Evolutionary conservation across 2,888 invertebrate genomes (phyloP), one percentile per base, ranked within the genome.

Genomic region (Druceiella hillmani): DNA sequence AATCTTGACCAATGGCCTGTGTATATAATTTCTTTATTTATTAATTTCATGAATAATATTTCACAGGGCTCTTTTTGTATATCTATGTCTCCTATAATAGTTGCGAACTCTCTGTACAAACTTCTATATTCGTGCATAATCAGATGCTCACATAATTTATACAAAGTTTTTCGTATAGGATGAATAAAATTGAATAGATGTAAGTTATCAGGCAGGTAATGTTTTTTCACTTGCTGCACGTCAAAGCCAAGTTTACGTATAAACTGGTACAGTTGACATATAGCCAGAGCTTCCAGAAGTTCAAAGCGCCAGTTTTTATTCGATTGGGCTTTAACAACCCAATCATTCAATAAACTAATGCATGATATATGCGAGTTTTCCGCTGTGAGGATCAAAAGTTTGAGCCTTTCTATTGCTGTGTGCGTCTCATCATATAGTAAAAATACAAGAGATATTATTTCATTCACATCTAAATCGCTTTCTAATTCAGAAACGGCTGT

Each of bases 361-460:
- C 58, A 59, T 13, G 52, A 56, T 3, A 50, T 50, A 3, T 53
- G 46, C n/a, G 50, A 39, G 41, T 64, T 64, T 39, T 53, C 59
- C 2, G 57, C 56, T 13, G 66, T 54, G 31, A 61, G 52, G 49
- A 68, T 64, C 41, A 58, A 62, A 3, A 68, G 56, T 20, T 56
- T 53, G 4, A 69, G 54, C 6, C 63, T 55, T 45, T 68, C 61
- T 28, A 69, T 49, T 3, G 69, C 69, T 2, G 66, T 66, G 40
- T 64, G 61, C 1, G 69, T 64, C 7, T 59, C 52, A 27, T 68
- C 64, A 38, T 70, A 70, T 2, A 70, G 46, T 4, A 70, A 55
- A 47, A 69, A 70, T 13, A 69, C 68, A 11, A 70, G 47, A 2
- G 69, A 68, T 22, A 58, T 57, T 45, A 67, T 51, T 43, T 70